A percentile compares a stretch with the other conserved stretches of the same genome.
These are phyloP conservation scores for Trissoscelio sp. DNA, from an alignment of 2,888 invertebrate species.

Conservation along the genomic window DNA sequence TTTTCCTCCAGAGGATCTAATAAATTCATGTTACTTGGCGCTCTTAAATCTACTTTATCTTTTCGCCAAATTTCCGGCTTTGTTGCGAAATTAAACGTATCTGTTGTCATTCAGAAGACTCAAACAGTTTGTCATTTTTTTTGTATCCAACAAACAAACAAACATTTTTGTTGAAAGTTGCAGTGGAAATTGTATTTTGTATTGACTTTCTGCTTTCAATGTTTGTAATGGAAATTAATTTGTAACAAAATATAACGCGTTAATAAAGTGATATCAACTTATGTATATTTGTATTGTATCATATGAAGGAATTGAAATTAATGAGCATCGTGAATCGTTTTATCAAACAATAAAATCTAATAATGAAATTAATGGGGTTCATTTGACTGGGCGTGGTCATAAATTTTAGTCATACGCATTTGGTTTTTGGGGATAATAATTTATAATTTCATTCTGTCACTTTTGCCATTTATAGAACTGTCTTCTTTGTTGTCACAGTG, in stretches of 20 bases:
- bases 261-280: too few relatives aligned
- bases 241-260: too few relatives aligned
- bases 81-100: not conserved
- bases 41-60: slow-evolving; percentile 15
- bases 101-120: slow-evolving; percentile 8
- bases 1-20: slow-evolving; percentile 4
- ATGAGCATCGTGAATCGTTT: not conserved
- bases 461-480: too few relatives aligned
- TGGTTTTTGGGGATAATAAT: not conserved
- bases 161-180: too few relatives aligned
- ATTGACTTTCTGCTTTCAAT: too few relatives aligned
- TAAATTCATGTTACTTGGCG: slow-evolving; percentile 28
- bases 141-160: too few relatives aligned
- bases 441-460: slow-evolving; percentile 1
- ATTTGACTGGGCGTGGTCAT: not conserved
- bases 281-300: too few relatives aligned
- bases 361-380: not conserved
- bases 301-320: slow-evolving; percentile 6
- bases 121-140: not conserved
- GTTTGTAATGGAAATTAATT: too few relatives aligned
- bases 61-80: slow-evolving; percentile 6
- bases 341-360: not conserved
- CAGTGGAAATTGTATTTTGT: too few relatives aligned
- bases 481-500: too few relatives aligned
- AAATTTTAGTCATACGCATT: not conserved